phyloP scores from a whole-genome alignment of 2,888 invertebrate genomes.

The Troides aeacus region DNA sequence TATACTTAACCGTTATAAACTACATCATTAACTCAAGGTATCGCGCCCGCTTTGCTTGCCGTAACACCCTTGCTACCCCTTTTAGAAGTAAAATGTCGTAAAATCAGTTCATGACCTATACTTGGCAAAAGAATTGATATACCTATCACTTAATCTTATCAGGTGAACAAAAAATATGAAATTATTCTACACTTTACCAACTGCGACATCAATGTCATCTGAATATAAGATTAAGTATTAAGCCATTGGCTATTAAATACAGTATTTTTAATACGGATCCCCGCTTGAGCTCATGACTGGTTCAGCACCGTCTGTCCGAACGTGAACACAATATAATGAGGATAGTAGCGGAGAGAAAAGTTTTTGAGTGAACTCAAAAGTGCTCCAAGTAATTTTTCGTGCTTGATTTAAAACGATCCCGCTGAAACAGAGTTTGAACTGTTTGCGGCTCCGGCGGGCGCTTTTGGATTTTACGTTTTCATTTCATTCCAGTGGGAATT shows the following conservation, averaged over 20 bases:
- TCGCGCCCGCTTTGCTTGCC: too few relatives aligned
- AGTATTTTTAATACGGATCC: neutral
- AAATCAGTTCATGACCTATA: too few relatives aligned
- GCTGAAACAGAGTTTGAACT: slow-evolving; percentile 56
- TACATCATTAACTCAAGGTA: too few relatives aligned
- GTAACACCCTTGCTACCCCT: too few relatives aligned
- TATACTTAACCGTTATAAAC: neutral
- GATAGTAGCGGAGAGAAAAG: slow-evolving; percentile 61
- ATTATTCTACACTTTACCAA: too few relatives aligned
- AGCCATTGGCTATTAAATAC: too few relatives aligned
- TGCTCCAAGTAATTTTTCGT: slow-evolving; percentile 71
- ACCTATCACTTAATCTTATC: too few relatives aligned
- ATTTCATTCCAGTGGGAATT: slow-evolving; percentile 15
- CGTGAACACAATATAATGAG: slow-evolving; percentile 76
- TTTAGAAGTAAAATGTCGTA: too few relatives aligned
- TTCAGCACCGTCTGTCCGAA: slow-evolving; percentile 44
- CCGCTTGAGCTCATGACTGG: slow-evolving; percentile 24
- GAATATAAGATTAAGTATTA: too few relatives aligned
- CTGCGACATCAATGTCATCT: too few relatives aligned
- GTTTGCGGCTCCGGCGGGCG: slow-evolving; percentile 45
- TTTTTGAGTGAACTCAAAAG: slow-evolving; percentile 68
- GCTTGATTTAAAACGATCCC: slow-evolving; percentile 71
- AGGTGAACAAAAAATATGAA: too few relatives aligned
- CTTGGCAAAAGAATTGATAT: too few relatives aligned
- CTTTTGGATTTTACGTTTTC: slow-evolving; percentile 30